phyloP scores from a whole-genome alignment of 2,888 invertebrate species.

The Prosopocoilus inquinatus region DNA sequence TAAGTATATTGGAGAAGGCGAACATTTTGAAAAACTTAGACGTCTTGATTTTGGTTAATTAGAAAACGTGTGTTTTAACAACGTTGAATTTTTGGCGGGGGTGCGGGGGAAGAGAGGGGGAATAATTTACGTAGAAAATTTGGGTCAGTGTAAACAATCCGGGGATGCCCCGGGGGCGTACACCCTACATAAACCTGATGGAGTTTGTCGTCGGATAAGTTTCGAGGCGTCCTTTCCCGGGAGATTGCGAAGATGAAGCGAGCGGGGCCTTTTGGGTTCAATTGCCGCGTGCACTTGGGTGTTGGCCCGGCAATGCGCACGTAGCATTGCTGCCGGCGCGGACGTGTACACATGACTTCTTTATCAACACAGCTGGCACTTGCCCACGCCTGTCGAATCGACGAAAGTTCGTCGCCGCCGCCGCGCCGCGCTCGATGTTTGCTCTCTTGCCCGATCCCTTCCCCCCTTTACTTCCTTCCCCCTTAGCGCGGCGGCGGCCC shows the following conservation, averaged over 20 bases:
- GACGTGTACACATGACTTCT: conserved; percentile 25
- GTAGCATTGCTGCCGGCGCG: conserved; percentile 6
- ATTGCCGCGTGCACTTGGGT: conserved; percentile 19
- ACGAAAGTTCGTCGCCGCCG: conserved; percentile 19
- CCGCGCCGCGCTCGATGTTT: conserved; percentile 20
- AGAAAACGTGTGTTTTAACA: too few relatives aligned
- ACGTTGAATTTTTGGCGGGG: too few relatives aligned
- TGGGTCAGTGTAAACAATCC: conserved; percentile 20
- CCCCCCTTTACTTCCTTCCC: conserved; percentile 3
- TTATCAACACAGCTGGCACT: conserved; percentile 25
- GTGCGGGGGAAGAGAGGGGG: too few relatives aligned
- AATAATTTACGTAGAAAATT: conserved; percentile 15
- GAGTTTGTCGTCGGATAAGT: conserved; percentile 16
- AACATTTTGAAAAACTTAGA: too few relatives aligned
- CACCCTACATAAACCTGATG: conserved; percentile 11
- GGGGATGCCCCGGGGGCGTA: conserved; percentile 22
- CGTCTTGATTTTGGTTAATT: too few relatives aligned
- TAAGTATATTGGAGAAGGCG: too few relatives aligned
- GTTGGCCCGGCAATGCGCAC: conserved; percentile 8
- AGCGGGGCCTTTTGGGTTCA: conserved; percentile 18
- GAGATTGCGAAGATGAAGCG: conserved; percentile 14
- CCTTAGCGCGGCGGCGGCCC: conserved; percentile 12
- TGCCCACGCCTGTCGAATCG: conserved; percentile 24
- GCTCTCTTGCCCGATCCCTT: conserved; percentile 15
- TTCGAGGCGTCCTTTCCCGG: conserved; percentile 9